A percentile compares a stretch with the other conserved stretches of the same genome.
Evolutionary conservation across 1,140 invertebrate genomes (phyloP).

Genomic region (Meteorus sp.): DNA sequence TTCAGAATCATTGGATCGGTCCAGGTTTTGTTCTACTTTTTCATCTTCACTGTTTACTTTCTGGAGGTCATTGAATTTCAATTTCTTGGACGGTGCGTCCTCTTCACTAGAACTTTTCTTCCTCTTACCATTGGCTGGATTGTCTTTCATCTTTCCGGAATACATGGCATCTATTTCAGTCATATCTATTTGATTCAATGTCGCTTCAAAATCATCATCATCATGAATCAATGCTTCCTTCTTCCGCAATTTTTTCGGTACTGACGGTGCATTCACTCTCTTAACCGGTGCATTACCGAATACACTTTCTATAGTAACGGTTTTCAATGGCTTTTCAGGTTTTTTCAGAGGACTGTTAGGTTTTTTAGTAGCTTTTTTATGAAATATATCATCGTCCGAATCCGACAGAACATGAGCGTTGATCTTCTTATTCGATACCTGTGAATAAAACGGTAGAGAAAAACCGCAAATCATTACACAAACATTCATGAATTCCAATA

Average conservation of each 20-base stretch:
- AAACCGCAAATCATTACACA: background rate
- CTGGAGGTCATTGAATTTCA: constrained; percentile 1
- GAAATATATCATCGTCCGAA: constrained; percentile 46
- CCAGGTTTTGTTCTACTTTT: too few species aligned
- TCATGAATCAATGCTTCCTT: constrained; percentile 63
- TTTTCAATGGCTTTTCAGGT: constrained; percentile 23
- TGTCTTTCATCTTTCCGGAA: constrained; percentile 16
- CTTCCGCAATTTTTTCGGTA: constrained; percentile 30
- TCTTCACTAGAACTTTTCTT: constrained; percentile 13
- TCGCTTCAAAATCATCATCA: constrained; percentile 71
- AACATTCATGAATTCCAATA: constrained; percentile 4
- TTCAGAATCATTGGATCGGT: too few species aligned
- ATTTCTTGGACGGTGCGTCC: constrained; percentile 2
- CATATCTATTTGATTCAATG: constrained; percentile 65
- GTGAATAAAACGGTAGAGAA: background rate
- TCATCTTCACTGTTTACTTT: background rate
- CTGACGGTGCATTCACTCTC: constrained; percentile 39
- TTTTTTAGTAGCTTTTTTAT: background rate
- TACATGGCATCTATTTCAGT: constrained; percentile 33
- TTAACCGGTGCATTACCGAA: constrained; percentile 55
- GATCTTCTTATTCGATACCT: constrained; percentile 29
- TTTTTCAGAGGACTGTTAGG: constrained; percentile 29
- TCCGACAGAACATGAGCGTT: constrained; percentile 45
- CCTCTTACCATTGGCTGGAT: constrained; percentile 21
- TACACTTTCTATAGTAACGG: constrained; percentile 40